phyloP scores from a whole-genome alignment of 2,888 invertebrate genomes.

The Meloe dianella region DNA sequence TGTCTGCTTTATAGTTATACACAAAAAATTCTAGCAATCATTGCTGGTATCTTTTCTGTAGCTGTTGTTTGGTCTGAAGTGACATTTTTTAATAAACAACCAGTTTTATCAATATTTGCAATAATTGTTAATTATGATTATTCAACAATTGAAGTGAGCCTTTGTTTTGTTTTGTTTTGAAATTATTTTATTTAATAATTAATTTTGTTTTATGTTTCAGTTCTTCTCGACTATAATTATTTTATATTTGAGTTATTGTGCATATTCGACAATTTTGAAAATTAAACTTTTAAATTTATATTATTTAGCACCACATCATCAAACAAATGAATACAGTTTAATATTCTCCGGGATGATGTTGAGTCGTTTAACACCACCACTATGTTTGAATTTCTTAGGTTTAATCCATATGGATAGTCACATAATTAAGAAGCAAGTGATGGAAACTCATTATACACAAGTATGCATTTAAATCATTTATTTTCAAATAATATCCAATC shows the following conservation, averaged over 20 bases:
- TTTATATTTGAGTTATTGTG: conserved; percentile 95
- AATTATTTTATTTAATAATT: conserved; percentile 9
- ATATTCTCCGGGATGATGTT: conserved; percentile 99
- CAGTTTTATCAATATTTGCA: conserved; percentile 97
- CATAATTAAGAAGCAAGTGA: conserved; percentile 76
- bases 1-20: conserved; percentile 81
- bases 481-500: not conserved
- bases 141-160: conserved; percentile 87
- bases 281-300: conserved; percentile 95
- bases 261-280: conserved; percentile 97
- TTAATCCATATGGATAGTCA: conserved; percentile 98
- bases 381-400: conserved; percentile 97
- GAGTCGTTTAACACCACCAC: conserved; percentile 95
- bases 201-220: conserved; percentile 64
- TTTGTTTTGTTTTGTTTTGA: not conserved
- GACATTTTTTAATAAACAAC: conserved; percentile 92
- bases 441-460: conserved; percentile 95
- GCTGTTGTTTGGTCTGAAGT: conserved; percentile 99
- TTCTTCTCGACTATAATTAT: conserved; percentile 88
- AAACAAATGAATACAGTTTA: conserved; percentile 98
- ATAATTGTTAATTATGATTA: conserved; percentile 92
- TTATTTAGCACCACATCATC: conserved; percentile 96
- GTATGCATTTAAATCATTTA: conserved; percentile 63
- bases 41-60: conserved; percentile 79
- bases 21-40: conserved; percentile 73